A percentile compares a stretch with the other conserved stretches of the same genome.
Conservation (phyloP, 2,113 vertebrate genomes). For the Hypomesus transpacificus region DNA sequence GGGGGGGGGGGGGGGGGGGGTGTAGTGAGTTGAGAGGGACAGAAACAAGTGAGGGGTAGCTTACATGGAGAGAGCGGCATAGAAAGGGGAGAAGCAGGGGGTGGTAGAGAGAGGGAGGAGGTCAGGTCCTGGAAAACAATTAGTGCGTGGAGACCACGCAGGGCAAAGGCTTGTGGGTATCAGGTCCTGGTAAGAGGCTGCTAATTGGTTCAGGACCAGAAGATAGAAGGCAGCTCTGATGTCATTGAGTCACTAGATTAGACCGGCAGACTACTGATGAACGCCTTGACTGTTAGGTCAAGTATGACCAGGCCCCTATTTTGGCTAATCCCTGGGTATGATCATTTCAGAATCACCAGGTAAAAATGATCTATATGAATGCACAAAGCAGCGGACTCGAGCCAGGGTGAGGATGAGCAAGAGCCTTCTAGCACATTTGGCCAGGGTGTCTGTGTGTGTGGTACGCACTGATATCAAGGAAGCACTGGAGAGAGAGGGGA, state of each 20-base stretch:
- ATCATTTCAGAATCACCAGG: too few species aligned
- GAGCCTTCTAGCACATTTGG: too few species aligned
- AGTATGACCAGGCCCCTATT: too few species aligned
- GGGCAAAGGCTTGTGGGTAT: neutral
- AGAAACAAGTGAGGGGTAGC: neutral
- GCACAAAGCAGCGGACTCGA: too few species aligned
- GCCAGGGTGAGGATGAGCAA: too few species aligned
- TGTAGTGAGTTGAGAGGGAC: neutral
- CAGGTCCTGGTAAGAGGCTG: neutral
- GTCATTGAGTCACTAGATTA: neutral
- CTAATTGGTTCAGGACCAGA: neutral
- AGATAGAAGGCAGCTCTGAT: neutral
- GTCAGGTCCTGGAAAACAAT: neutral
- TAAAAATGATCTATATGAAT: too few species aligned
- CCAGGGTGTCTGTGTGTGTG: slow-evolving; percentile 1
- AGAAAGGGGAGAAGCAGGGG: neutral
- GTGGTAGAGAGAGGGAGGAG: neutral
- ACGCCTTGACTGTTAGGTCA: too few species aligned
- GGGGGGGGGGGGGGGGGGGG: neutral
- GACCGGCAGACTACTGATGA: neutral
- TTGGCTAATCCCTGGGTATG: too few species aligned
- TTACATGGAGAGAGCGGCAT: neutral
- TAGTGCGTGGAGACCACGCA: neutral
- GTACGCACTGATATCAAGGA: too few species aligned
- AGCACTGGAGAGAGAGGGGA: slow-evolving; percentile 8